Conservation (phyloP, 2,888 invertebrate species). For the Siphonodentalium dalli region DNA sequence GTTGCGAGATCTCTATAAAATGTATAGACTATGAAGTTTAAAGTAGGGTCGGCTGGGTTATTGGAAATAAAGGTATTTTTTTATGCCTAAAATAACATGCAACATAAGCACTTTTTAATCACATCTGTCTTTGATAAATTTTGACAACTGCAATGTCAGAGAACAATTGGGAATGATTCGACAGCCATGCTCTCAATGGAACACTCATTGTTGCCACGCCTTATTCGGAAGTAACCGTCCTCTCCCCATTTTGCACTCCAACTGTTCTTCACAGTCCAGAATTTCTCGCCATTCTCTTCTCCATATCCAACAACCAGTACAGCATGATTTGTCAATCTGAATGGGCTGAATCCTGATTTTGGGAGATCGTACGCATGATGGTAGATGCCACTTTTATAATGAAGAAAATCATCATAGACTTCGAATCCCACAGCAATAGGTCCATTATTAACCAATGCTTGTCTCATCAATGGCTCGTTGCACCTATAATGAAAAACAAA, state of each 20-base stretch:
- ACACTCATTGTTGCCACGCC: constrained; percentile 63
- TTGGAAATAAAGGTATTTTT: too few species aligned
- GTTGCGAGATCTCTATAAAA: too few species aligned
- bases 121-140: too few species aligned
- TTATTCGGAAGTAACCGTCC: constrained; percentile 62
- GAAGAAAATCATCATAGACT: constrained; percentile 65
- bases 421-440: constrained; percentile 67
- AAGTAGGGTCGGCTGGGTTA: too few species aligned
- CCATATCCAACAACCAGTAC: constrained; percentile 68
- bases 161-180: constrained; percentile 50
- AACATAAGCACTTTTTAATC: too few species aligned
- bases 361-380: constrained; percentile 62
- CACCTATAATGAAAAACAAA: constrained; percentile 51
- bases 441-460: constrained; percentile 65
- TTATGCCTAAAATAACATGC: too few species aligned
- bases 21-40: too few species aligned
- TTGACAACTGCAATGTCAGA: too few species aligned
- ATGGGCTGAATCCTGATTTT: constrained; percentile 66
- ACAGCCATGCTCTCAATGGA: constrained; percentile 64
- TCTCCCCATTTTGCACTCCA: constrained; percentile 64
- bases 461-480: constrained; percentile 66
- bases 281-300: constrained; percentile 58
- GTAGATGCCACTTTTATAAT: constrained; percentile 66
- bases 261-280: constrained; percentile 66
- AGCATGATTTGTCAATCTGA: constrained; percentile 67